Base-by-base conservation (phyloP, 1,140 invertebrate genomes). In the Tetragnatha versicolor region DNA sequence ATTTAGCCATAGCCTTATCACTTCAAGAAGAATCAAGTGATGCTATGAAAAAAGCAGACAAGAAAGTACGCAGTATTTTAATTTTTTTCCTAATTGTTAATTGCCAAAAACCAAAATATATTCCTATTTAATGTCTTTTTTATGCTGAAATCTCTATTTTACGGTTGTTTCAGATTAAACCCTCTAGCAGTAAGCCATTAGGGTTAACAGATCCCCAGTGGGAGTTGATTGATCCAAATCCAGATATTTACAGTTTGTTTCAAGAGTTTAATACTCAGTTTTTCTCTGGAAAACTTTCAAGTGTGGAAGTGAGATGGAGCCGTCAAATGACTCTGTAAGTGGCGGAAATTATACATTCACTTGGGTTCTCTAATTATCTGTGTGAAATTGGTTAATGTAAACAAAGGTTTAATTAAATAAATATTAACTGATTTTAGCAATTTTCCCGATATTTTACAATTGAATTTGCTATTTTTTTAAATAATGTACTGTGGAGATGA, bases 181-280 rank as follows among this genome's bases (percentile, higher is more conserved):
- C 5, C 37, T 68, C 65, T 12, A 33, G n/a, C 12, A 31, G 33
- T 20, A 78, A 68, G 31, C 53, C 70, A 25, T 22, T 80, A 80
- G 88, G 85, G 6, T 80, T 90, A 20, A 85, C 89, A 22, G 88
- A 89, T 83, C 82, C 84, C 2, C 82, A 82, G 12, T 90, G 92
- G 86, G 98, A 99, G 85, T 85, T 93, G 2, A 88, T 93, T 0
- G 98, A 99, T 86, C 98, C 98, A 5, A 97, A 91, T 47, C 98
- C 98, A 0, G 93, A 99, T 86, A 90, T 98, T 66, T 89, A 92
- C 82, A 89, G 89, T 0, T 85, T 99, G 55, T 99, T 99, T 87
- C 80, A 91, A 0, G 89, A 93, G 68, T 99, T 97, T 83, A 92
- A 98, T 87, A 84, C 89, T 35, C 88, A 90, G 78, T 99, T 94